Evolutionary conservation across 2,888 invertebrate genomes (phyloP), one percentile per base, ranked within the genome.

Genomic region (Drosophila nr. fundita): DNA sequence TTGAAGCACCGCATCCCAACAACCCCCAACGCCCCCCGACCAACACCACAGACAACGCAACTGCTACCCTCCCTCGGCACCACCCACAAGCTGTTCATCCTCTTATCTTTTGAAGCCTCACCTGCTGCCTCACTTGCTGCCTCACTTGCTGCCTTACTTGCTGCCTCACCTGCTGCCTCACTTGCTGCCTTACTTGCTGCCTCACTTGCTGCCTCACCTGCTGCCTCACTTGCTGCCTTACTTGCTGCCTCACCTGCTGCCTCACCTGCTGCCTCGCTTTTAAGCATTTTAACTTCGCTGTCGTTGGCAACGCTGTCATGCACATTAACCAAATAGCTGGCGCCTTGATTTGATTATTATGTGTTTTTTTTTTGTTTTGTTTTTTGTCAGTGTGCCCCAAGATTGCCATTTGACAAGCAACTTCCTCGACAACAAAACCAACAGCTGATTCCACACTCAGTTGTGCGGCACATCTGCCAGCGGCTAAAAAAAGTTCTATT

Each of bases 301-400:
- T 24, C 52, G 62, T 64, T 65, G 48, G 18, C 55, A 53, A 36
- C 64, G 73, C 49, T 42, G 70, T 53, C 63, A 52, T 82, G 82
- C 83, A 87, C 88, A 87, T 89, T 87, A 87, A 88, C 88, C 86
- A 87, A 89, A 87, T 87, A 83, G 88, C 86, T 87, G 80, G 88
- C 71, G 83, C 84, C 89, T 86, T 87, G 88, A 87, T 87, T 87
- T 89, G 88, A 87, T 87, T 87, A 87, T 86, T 82, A 80, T 86
- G 79, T 82, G n/a, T n/a, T 77, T 34, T 55, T 29, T 29, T 54
- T 38, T 6, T 13, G 2, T 50, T 32, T 53, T 54, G 13, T n/a
- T 38, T 68, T 54, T 68, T 64, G 61, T 66, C 64, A 40, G 58
- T 60, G 61, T 63, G 78, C 58, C 45, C 27, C 52, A 69, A 71